Evolutionary conservation across 2,888 invertebrate species (phyloP), one percentile per base, ranked within the genome.

Genomic region (Ephialtes manifestator): DNA sequence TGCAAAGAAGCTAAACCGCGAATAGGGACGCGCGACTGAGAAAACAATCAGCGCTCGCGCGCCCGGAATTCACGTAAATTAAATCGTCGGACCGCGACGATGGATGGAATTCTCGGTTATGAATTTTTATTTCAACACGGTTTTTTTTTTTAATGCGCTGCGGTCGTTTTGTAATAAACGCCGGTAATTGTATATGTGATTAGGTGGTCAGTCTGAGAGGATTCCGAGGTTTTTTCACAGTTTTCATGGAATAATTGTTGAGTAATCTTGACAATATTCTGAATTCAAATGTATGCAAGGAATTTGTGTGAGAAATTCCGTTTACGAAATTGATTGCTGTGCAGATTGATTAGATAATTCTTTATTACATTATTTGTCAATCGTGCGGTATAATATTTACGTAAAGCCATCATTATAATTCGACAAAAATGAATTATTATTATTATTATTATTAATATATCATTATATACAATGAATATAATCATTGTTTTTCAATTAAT

Each of bases 1-100:
- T 55, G 55, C 24, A 55, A 55, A 58, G 55, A 58, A 58, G 55
- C 55, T 28, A 58, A 58, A 58, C 55, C 55, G 55, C 55, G 55
- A 58, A 13, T 58, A 11, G 55, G 28, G n/a, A 24, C n/a, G n/a
- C 1, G 24, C 53, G 20, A 55, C 24, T 55, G 55, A 28, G 28
- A n/a, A 58, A 58, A 58, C 55, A 58, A 58, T 58, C 28, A 58
- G 10, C 55, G 51, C 10, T 20, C 4, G 55, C 11, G 55, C 3
- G 55, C 28, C 28, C 20, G 55, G 55, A 24, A 58, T 58, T 28
- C 28, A 15, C 28, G 55, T 58, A 58, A 58, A 58, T 58, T 58
- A 58, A 58, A 58, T 28, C 55, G 55, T 28, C 28, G 55, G 10
- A 58, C 53, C 20, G 20, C 53, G 18, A 53, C 20, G 53, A 20